Evolutionary conservation across 1,140 invertebrate genomes (phyloP), one percentile per base, ranked within the genome.

Genomic region (Drosophila ambigua): DNA sequence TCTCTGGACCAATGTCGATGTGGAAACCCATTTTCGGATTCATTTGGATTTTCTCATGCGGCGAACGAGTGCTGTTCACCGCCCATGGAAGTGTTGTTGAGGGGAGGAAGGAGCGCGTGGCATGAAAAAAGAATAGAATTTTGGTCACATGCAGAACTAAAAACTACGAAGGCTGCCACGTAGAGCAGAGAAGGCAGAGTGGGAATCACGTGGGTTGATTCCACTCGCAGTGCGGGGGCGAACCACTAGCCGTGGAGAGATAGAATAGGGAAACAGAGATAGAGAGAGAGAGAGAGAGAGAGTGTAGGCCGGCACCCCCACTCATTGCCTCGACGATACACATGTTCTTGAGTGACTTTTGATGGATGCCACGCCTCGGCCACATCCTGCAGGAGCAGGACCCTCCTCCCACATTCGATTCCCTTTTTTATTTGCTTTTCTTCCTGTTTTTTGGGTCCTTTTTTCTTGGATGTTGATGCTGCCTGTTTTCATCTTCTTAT

Each of bases 1-100:
- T 87, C 50, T 87, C 64, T 74, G 87, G 81, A 85, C 87, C 87
- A 82, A 81, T 63, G 74, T 41, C 75, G 76, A 63, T 77, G 73
- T 59, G 48, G 67, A 85, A 67, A 80, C 28, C 46, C 57, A 68
- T 60, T 58, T 74, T 74, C 60, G 50, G 60, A 61, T 66, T 68
- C 44, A 74, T 50, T 68, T 76, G 50, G 35, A 67, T 51, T 58
- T 28, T 74, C 45, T 65, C 60, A 74, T 50, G 50, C 15, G 59
- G 50, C 31, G 16, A 69, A 8, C 44, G 72, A 53, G 53, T 57
- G 57, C 26, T 28, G 6, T 7, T 7, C 0, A 5, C 26, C 26
- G 5, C 26, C 5, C 43, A 46, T 16, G 9, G 23, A 50, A 9
- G 28, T 46, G 49, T 39, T 31, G 49, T 50, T 44, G 11, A 51